Evolutionary conservation across 2,797 vertebrate genomes (phyloP), one percentile per base, ranked within the genome.

Genomic region (Pseudomugil gertrudae): DNA sequence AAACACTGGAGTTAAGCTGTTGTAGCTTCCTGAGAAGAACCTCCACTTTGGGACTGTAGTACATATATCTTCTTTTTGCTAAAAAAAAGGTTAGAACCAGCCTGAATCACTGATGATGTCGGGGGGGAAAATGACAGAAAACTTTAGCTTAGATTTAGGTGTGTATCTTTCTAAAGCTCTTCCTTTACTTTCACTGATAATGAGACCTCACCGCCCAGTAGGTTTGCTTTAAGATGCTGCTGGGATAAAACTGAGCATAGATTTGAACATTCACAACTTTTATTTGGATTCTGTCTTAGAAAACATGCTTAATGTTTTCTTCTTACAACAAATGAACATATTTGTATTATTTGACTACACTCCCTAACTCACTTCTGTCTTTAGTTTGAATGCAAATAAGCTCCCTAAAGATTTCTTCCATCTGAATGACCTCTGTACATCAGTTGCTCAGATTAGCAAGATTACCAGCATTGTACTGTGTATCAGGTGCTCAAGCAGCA

Each of bases 1-100:
- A 88, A 89, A 90, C 84, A 87, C 78, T 78, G 23, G 32, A 56
- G 76, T 79, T 88, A 90, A 89, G 84, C 76, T 57, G 62, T 26
- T n/a, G 77, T 55, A 47, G 79, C 72, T 57, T 79, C 57, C 57
- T 63, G 57, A 71, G 27, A 61, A 40, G 38, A 52, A 45, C 45
- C 65, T 52, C 4, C 43, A 21, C 43, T 60, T 67, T 24, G 40
- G 59, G 30, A 76, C 75, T 66, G 64, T 47, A 29, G 15, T n/a
- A 36, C 54, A 47, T 32, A 62, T 72, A 58, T 76, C 38, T 26
- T n/a, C n/a, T 60, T 51, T 24, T 63, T 9, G 65, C 69, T 83
- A 72, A 80, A 79, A 80, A 79, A 80, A 66, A 69, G 65, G 69
- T 57, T 74, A 38, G 35, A 11, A 1, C 33, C 24, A 30, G 17